Evolutionary conservation across 1,140 invertebrate species (phyloP).

Genomic region (Zaprionus capensis): DNA sequence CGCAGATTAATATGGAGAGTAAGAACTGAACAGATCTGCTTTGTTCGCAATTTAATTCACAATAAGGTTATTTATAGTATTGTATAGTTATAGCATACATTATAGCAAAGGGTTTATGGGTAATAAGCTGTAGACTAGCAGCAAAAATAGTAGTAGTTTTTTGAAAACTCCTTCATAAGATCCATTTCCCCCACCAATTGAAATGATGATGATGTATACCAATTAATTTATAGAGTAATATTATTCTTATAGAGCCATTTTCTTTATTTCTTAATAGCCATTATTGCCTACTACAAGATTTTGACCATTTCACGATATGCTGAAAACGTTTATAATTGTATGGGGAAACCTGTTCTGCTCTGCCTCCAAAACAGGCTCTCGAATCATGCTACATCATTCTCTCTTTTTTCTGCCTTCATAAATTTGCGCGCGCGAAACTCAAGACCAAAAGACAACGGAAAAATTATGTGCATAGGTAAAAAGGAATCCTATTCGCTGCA

Average conservation of each 20-base stretch:
- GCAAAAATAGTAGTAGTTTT: slow-evolving; percentile 22
- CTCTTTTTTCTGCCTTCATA: slow-evolving; percentile 13
- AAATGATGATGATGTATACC: too few relatives aligned
- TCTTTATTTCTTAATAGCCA: background rate
- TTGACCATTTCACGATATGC: slow-evolving; percentile 1
- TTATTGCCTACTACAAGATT: background rate
- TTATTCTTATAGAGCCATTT: background rate
- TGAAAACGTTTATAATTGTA: background rate
- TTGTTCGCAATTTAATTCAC: too few relatives aligned
- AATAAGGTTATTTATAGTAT: background rate
- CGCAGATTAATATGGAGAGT: background rate
- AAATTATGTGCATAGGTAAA: background rate
- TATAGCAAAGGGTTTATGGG: background rate
- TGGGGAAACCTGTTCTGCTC: slow-evolving; percentile 55
- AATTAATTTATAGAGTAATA: background rate
- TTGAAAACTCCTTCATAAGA: background rate
- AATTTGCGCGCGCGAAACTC: slow-evolving; percentile 49
- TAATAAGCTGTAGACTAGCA: background rate
- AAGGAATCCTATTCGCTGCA: background rate
- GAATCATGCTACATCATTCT: slow-evolving; percentile 36
- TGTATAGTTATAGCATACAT: background rate
- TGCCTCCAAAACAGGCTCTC: slow-evolving; percentile 54
- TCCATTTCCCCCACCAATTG: too few relatives aligned
- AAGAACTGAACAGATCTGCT: background rate
- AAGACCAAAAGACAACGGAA: slow-evolving; percentile 17